A percentile compares a stretch with the other conserved stretches of the same genome.
Conservation (phyloP, 2,797 vertebrate genomes). For the Crocidura indochinensis region DNA sequence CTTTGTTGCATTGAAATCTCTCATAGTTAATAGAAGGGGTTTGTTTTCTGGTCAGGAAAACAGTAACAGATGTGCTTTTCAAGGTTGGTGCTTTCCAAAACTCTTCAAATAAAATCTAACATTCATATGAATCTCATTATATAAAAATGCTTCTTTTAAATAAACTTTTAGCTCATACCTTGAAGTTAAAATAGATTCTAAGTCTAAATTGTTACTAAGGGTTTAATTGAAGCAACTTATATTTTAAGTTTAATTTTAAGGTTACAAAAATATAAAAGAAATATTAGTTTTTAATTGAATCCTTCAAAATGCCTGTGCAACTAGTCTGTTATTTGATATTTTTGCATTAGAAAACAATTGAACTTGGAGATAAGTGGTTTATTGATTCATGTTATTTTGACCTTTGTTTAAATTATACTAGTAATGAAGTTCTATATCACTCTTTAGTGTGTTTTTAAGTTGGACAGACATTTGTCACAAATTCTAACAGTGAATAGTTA, state of each 20-base stretch:
- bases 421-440: conserved; percentile 67
- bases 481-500: conserved; percentile 90
- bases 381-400: conserved; percentile 31
- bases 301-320: conserved; percentile 57
- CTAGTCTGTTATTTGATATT: conserved; percentile 65
- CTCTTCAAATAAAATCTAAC: conserved; percentile 81
- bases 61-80: conserved; percentile 88
- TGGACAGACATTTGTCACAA: conserved; percentile 85
- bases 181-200: conserved; percentile 80
- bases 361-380: conserved; percentile 46
- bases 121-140: conserved; percentile 86
- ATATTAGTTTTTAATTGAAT: conserved; percentile 67
- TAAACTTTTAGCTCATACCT: conserved; percentile 77
- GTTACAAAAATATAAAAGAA: conserved; percentile 67
- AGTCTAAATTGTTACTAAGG: conserved; percentile 66
- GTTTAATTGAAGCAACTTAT: conserved; percentile 17
- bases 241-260: conserved; percentile 69
- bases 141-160: conserved; percentile 82
- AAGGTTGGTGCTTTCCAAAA: conserved; percentile 85
- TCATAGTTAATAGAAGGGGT: conserved; percentile 60
- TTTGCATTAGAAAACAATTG: conserved; percentile 71
- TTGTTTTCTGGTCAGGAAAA: conserved; percentile 81
- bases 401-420: conserved; percentile 65
- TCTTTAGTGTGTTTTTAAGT: conserved; percentile 86
- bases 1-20: conserved; percentile 73